These are phyloP conservation scores for Ecdyonurus torrentis DNA, from an alignment of 2,888 invertebrate species.

Conservation along the genomic window DNA sequence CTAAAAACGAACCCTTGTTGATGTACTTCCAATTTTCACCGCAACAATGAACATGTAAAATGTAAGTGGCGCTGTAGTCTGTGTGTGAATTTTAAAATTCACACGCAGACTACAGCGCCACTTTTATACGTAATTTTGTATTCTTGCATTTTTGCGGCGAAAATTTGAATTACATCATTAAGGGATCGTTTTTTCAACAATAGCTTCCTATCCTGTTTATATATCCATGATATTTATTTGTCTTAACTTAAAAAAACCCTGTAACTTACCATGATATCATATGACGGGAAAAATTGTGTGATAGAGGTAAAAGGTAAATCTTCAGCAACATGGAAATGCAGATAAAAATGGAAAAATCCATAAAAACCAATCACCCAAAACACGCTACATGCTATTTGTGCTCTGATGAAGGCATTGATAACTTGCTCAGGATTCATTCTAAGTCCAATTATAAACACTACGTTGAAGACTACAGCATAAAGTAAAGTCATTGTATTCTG, in stretches of 20 bases:
- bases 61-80: too few species aligned
- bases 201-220: not conserved
- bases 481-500: not conserved
- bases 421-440: not conserved
- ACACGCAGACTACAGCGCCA: not conserved
- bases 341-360: not conserved
- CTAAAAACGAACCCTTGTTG: too few species aligned
- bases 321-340: not conserved
- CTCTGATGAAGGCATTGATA: not conserved
- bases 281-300: not conserved
- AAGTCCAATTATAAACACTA: not conserved
- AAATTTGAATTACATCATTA: not conserved
- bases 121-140: not conserved
- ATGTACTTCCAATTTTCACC: too few species aligned
- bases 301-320: not conserved
- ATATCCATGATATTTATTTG: not conserved
- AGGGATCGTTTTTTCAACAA: not conserved
- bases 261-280: too few species aligned
- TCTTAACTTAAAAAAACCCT: not conserved
- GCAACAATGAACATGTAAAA: too few species aligned
- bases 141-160: not conserved
- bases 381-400: not conserved
- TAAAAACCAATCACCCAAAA: not conserved
- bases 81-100: not conserved
- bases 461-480: not conserved